Evolutionary conservation across 2,113 vertebrate genomes (phyloP), one percentile per base, ranked within the genome.

Genomic region (Elephantulus edwardii): DNA sequence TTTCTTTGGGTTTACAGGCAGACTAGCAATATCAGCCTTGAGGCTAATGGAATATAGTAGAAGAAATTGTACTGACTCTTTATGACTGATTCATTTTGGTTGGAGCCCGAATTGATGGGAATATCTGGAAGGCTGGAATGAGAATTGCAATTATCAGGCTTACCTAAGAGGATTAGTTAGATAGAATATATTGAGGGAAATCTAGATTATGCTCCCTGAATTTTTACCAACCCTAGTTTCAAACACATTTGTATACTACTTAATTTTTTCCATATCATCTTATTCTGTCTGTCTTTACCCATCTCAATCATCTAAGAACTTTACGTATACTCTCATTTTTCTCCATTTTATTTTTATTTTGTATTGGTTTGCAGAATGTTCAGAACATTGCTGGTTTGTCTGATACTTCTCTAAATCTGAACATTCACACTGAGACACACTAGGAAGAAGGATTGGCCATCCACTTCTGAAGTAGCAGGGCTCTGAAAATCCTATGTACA

Each of bases 251-350:
- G 20, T 76, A 35, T 86, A 28, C 91, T 82, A 66, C 19, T 62
- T 76, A 64, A 86, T 83, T 89, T 86, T 20, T 70, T 17, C 80
- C 54, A 83, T 72, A 81, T 80, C 40, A 89, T 16, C 8, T 88
- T 33, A 66, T 58, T 92, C 70, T 71, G 79, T 70, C 7, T 77
- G 82, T 52, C 16, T 78, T 33, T 80, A 62, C 7, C 54, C 58
- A 80, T 92, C 40, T 86, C 44, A 92, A 33, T 85, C 54, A 90
- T 26, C 62, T 84, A 78, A 75, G 30, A 79, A 54, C 90, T 44
- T 75, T 26, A 70, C 33, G 82, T 85, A 82, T 70, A 72, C 64
- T 52, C 24, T 90, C 38, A 87, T 2, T 79, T 90, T 82, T n/a
- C n/a, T n/a, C n/a, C n/a, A n/a, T n/a, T n/a, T n/a, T n/a, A n/a